These are phyloP conservation scores for Acrobasis suavella DNA, from an alignment of 2,888 invertebrate species.

Conservation along the genomic window DNA sequence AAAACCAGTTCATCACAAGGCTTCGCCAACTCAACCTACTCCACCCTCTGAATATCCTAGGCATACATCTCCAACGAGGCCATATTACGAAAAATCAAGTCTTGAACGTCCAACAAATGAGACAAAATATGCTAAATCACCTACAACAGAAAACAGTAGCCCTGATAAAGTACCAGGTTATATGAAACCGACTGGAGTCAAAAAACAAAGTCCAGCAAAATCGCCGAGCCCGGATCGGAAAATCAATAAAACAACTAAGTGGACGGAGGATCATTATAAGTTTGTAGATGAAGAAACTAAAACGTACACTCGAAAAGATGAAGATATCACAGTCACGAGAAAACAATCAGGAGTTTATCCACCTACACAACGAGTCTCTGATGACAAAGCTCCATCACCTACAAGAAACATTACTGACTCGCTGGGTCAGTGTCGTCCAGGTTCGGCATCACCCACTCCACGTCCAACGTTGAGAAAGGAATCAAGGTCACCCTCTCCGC, in stretches of 20 bases:
- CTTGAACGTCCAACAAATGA: constrained; percentile 7
- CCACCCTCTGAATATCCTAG: neutral
- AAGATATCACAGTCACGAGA: constrained; percentile 27
- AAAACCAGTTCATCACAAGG: constrained; percentile 18
- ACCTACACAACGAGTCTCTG: constrained; percentile 24
- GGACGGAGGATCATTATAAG: constrained; percentile 61
- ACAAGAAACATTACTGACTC: constrained; percentile 37
- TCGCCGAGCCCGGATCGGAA: constrained; percentile 44
- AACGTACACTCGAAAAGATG: constrained; percentile 52
- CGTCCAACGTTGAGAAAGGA: constrained; percentile 35
- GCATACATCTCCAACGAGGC: constrained; percentile 7
- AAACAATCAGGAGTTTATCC: constrained; percentile 24
- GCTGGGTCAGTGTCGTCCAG: constrained; percentile 32
- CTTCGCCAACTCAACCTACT: neutral
- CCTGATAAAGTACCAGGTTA: constrained; percentile 55
- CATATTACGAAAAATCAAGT: neutral
- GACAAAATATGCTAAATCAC: constrained; percentile 29
- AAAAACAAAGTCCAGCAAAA: constrained; percentile 36
- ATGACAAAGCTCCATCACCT: constrained; percentile 41
- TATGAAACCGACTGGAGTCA: constrained; percentile 54
- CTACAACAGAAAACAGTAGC: constrained; percentile 35
- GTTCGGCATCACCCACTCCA: constrained; percentile 24
- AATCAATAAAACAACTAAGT: constrained; percentile 38
- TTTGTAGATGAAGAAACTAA: constrained; percentile 73
- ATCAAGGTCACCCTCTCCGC: constrained; percentile 52